Percentiles rank a stretch among this genome's conserved stretches.
Conservation (phyloP, 1,140 invertebrate genomes). For the Drosophila simulans region DNA sequence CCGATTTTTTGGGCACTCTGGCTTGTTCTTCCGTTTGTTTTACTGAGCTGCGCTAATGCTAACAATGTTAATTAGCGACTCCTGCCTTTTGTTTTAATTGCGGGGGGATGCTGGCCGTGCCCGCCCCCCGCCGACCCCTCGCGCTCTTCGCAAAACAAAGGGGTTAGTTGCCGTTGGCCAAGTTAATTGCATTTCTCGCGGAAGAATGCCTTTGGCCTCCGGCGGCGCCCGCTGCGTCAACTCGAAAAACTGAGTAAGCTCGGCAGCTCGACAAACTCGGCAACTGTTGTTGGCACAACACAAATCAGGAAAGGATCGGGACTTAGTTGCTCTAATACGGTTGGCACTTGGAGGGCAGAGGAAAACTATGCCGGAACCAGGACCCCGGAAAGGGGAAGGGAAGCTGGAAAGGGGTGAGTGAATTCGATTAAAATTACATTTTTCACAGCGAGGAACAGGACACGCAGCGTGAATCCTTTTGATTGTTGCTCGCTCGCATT, state of each 20-base stretch:
- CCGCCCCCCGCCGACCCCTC: background rate
- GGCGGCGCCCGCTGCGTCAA: constrained; percentile 47
- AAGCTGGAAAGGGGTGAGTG: constrained; percentile 28
- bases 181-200: constrained; percentile 75
- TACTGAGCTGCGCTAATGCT: constrained; percentile 27
- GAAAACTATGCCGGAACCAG: constrained; percentile 51
- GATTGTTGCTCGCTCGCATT: constrained; percentile 71
- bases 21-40: constrained; percentile 17
- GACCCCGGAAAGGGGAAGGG: background rate
- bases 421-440: constrained; percentile 83
- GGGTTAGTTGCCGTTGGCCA: constrained; percentile 39
- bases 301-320: constrained; percentile 50
- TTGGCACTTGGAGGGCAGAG: constrained; percentile 57
- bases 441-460: constrained; percentile 52
- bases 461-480: constrained; percentile 75
- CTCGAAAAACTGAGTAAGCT: constrained; percentile 6
- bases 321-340: constrained; percentile 65
- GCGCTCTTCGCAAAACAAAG: background rate
- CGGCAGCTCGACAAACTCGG: constrained; percentile 22
- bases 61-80: constrained; percentile 68
- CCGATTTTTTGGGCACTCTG: constrained; percentile 8
- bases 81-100: constrained; percentile 61
- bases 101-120: background rate
- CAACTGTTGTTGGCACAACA: constrained; percentile 79
- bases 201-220: constrained; percentile 62